Conservation (phyloP, 1,140 invertebrate genomes). For the Listronotus bonariensis region DNA sequence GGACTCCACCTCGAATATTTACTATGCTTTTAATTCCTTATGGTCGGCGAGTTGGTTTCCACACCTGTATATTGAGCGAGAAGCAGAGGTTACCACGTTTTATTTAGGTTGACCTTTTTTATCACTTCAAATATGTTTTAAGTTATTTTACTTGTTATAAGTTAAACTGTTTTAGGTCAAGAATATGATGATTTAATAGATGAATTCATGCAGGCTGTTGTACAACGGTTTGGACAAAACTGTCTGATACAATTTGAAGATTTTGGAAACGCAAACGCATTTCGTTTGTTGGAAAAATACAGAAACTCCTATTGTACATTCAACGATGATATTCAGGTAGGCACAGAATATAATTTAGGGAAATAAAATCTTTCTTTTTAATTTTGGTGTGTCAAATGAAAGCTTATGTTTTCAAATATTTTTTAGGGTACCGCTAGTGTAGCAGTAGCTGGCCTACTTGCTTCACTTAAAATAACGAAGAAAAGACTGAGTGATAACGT, state of each 20-base stretch:
- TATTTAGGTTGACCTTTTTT: too few relatives aligned
- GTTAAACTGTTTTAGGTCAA: conserved; percentile 58
- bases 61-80: too few relatives aligned
- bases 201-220: conserved; percentile 94
- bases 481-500: conserved; percentile 77
- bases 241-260: conserved; percentile 92
- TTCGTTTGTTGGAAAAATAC: conserved; percentile 84
- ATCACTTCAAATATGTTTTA: too few relatives aligned
- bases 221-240: conserved; percentile 81
- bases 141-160: too few relatives aligned
- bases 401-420: not conserved
- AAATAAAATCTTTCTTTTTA: too few relatives aligned
- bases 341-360: too few relatives aligned
- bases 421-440: conserved; percentile 79
- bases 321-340: conserved; percentile 90
- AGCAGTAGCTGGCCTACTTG: conserved; percentile 88
- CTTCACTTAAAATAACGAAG: conserved; percentile 77
- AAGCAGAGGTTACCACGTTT: too few relatives aligned
- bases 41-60: too few relatives aligned
- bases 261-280: conserved; percentile 91
- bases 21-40: too few relatives aligned
- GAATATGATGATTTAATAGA: conserved; percentile 94
- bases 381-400: too few relatives aligned
- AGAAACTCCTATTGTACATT: conserved; percentile 87
- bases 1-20: too few relatives aligned